Evolutionary conservation across 2,113 vertebrate species (phyloP).

Genomic region (Poicephalus gulielmi): DNA sequence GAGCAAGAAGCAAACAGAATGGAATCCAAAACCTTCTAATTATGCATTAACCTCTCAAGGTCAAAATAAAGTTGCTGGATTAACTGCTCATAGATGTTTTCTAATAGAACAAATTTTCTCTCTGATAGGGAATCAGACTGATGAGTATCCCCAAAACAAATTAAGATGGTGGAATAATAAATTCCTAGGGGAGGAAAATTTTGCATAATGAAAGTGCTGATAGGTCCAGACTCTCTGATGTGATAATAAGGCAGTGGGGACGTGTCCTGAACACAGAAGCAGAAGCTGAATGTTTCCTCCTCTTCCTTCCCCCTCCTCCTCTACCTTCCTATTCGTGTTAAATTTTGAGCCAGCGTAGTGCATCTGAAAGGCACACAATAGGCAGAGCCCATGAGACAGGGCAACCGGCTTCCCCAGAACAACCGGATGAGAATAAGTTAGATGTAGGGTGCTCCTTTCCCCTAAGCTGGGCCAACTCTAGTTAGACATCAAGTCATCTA

Average conservation of each 20-base stretch:
- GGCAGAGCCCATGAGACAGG: neutral
- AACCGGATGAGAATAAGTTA: fast-evolving
- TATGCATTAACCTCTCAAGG: constrained; percentile 53
- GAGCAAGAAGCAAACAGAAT: neutral
- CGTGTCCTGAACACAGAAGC: neutral
- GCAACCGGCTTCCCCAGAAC: neutral
- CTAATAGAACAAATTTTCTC: constrained; percentile 26
- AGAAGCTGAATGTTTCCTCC: neutral
- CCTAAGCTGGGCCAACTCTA: neutral
- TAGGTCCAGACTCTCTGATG: constrained; percentile 33
- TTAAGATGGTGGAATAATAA: neutral
- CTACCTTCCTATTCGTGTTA: neutral
- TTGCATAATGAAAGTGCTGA: neutral
- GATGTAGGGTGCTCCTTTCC: neutral
- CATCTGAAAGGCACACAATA: neutral
- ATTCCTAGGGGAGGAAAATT: constrained; percentile 5
- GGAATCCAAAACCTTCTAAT: constrained; percentile 18
- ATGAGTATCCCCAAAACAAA: constrained; percentile 13
- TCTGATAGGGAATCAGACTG: constrained; percentile 1
- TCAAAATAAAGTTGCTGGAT: constrained; percentile 16
- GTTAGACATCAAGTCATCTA: neutral
- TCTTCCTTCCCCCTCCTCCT: neutral
- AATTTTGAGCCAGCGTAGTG: fast-evolving
- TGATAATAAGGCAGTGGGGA: constrained; percentile 7
- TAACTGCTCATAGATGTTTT: constrained; percentile 35